phyloP scores from a whole-genome alignment of 2,888 invertebrate species.

The Piscicola geometra region DNA sequence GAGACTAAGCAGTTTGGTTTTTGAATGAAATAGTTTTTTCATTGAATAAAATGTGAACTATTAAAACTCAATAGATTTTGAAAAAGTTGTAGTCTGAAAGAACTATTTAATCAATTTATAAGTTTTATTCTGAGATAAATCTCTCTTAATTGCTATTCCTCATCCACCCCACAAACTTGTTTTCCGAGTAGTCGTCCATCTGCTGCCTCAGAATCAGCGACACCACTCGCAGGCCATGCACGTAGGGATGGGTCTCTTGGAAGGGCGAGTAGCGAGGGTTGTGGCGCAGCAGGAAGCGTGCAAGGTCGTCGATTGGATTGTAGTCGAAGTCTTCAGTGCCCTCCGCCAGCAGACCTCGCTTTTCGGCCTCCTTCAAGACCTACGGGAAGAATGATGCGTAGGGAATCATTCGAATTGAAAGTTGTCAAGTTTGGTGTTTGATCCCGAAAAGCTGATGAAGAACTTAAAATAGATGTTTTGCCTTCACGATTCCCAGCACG shows the following conservation, averaged over 20 bases:
- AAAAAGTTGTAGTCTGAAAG: neutral
- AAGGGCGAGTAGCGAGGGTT: constrained; percentile 55
- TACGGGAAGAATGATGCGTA: too few species aligned
- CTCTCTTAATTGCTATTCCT: neutral
- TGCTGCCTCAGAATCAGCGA: constrained; percentile 50
- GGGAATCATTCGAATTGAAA: too few species aligned
- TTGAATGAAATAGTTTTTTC: too few species aligned
- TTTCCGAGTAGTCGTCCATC: constrained; percentile 54
- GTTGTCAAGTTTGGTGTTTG: too few species aligned
- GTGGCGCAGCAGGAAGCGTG: constrained; percentile 56
- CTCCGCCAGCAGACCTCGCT: constrained; percentile 48
- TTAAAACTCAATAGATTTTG: too few species aligned
- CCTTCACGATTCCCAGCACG: constrained; percentile 53
- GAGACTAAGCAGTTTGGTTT: too few species aligned
- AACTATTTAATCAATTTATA: constrained; percentile 17
- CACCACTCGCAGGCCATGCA: constrained; percentile 52
- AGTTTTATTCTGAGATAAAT: neutral
- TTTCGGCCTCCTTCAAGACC: constrained; percentile 53
- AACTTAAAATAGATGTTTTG: too few species aligned
- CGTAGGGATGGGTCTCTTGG: constrained; percentile 55
- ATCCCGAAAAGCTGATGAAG: too few species aligned
- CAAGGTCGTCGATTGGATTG: constrained; percentile 56
- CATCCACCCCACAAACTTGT: constrained; percentile 48
- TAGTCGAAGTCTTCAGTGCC: constrained; percentile 50
- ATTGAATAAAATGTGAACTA: too few species aligned